Evolutionary conservation across 2,113 vertebrate genomes (phyloP), one percentile per base, ranked within the genome.

Genomic region (Microtus pennsylvanicus): DNA sequence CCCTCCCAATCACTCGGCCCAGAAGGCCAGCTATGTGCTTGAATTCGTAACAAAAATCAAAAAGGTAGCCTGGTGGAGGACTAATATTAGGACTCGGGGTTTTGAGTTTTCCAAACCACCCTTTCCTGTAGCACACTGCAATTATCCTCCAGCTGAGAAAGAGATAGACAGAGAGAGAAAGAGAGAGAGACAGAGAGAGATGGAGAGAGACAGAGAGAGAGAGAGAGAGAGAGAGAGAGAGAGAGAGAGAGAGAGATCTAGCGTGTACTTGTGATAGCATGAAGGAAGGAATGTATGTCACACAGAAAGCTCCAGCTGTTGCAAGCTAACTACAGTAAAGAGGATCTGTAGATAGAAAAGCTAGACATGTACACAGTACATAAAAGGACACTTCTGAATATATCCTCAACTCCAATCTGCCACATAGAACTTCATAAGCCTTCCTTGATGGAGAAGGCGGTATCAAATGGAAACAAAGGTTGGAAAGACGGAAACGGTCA

Each of bases 21-120:
- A 58, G 58, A 58, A 58, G 58, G 58, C 26, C 63, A 65, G 26
- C 63, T 65, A 65, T 12, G 63, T 65, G 63, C 85, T 76, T 47
- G 1, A 76, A 76, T 94, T 91, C 67, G 87, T 93, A 93, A 83
- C 55, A 61, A 50, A 92, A 88, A 74, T 94, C 86, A 76, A 63
- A 26, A 81, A 93, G 63, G 42, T 35, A 70, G 67, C 4, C n/a
- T 58, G 52, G 42, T 0, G 26, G 24, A 94, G 58, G 76, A 80
- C 45, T 58, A 7, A 67, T 42, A 47, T 21, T 50, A 95, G 80
- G 58, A 90, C 21, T 85, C 74, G 33, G 69, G 70, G 33, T 2
- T 92, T 45, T 70, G 91, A 76, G 33, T 92, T 95, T 90, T 76
- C 83, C 28, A 61, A 91, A 76, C 52, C 87, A 10, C 28, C 50